Conservation (phyloP, 2,888 invertebrate species). For the Actias luna region DNA sequence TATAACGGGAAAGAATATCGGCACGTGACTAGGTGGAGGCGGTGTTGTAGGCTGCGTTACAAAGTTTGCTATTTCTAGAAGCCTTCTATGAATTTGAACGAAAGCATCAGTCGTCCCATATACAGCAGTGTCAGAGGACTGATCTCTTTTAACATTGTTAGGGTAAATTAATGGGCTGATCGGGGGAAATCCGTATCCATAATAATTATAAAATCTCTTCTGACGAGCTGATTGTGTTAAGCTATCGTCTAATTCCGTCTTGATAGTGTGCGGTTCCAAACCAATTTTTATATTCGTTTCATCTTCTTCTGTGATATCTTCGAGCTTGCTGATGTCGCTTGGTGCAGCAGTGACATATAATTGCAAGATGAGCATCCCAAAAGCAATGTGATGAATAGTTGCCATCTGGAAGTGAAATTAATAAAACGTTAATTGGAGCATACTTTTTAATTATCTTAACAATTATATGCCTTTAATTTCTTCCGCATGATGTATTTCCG, state of each 20-base stretch:
- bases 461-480: background rate
- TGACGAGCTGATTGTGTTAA: constrained; percentile 43
- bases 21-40: constrained; percentile 40
- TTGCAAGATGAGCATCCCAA: constrained; percentile 48
- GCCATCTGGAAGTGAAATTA: constrained; percentile 56
- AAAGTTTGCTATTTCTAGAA: constrained; percentile 46
- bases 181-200: constrained; percentile 43
- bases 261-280: constrained; percentile 30
- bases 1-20: constrained; percentile 52
- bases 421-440: background rate
- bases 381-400: constrained; percentile 33
- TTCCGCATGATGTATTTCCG: background rate
- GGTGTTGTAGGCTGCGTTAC: constrained; percentile 41
- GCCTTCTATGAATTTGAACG: constrained; percentile 42
- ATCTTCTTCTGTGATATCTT: constrained; percentile 38
- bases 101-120: constrained; percentile 48
- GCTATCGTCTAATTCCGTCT: constrained; percentile 29
- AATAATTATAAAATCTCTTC: constrained; percentile 53
- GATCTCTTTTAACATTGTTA: constrained; percentile 39
- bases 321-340: constrained; percentile 39
- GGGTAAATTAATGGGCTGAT: constrained; percentile 40
- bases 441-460: too few species aligned
- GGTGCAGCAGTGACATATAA: constrained; percentile 51
- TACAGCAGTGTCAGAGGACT: constrained; percentile 32
- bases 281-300: constrained; percentile 37